Base-by-base conservation (phyloP, 2,113 vertebrate species). In the Hippocampus mohnikei region DNA sequence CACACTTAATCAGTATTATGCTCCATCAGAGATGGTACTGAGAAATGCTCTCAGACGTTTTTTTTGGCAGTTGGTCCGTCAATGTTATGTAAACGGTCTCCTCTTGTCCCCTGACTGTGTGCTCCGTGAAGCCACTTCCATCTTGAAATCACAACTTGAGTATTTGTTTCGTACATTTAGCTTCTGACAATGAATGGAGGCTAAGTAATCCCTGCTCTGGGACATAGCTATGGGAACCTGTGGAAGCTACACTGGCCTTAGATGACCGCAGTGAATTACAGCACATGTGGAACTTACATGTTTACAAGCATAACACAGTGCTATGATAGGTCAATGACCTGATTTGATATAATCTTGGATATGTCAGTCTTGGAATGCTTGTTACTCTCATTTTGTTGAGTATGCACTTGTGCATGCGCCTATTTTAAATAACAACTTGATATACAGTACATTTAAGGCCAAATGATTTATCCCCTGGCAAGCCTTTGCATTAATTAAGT, bases 11-110 rank as follows among this genome's bases (percentile, higher is more conserved):
- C 72, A 77, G 72, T 78, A 63, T 84, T 78, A 63, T 84, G 65
- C 74, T 27, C 10, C 74, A 64, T 61, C 66, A 76, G 55, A 61
- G 58, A 75, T 0, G 59, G 23, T n/a, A 29, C 23, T 77, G 21
- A 70, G 50, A 78, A 70, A 68, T 6, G 8, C 29, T 67, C 70
- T 50, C n/a, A 10, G 67, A 62, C 72, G 0, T 37, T 12, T 62
- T 77, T 76, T 60, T 74, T 81, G 78, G 79, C 76, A 76, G 59
- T 81, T 72, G 72, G 66, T 74, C 70, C 21, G 70, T 76, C 60
- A 62, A 60, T 44, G 53, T 79, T 80, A 67, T 41, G 63, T 67
- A 69, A 84, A 80, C 53, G 77, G 8, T 18, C 37, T 40, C 61
- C 33, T 74, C 53, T 56, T 73, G 52, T 55, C 12, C 8, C 7